A percentile compares a stretch with the other conserved stretches of the same genome.
These are phyloP conservation scores for Panulirus ornatus DNA, from an alignment of 1,140 invertebrate genomes.

Conservation along the genomic window DNA sequence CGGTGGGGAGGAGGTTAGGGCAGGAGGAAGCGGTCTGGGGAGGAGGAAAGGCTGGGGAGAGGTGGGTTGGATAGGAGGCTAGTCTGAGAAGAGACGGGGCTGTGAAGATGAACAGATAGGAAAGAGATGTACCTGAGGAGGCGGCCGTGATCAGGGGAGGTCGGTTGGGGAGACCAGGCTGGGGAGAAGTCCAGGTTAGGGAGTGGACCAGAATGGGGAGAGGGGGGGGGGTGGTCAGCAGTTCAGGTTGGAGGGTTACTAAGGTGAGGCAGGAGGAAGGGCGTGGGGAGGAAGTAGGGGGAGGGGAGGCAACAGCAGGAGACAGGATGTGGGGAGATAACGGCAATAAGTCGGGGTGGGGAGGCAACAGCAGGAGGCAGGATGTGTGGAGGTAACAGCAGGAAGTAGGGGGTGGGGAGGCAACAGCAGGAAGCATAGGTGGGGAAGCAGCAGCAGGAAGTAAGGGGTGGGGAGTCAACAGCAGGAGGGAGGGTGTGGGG, in stretches of 20 bases:
- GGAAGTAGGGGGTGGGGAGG: too few species aligned
- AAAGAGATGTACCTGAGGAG: too few species aligned
- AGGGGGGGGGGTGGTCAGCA: background rate
- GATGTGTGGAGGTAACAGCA: background rate
- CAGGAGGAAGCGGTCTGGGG: background rate
- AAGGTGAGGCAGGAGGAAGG: background rate
- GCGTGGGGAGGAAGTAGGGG: background rate
- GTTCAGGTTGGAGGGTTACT: too few species aligned
- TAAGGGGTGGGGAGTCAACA: background rate
- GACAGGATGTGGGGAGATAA: too few species aligned
- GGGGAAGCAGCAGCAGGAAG: background rate
- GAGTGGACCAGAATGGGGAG: background rate
- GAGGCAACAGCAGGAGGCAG: background rate
- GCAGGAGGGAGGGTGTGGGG: background rate
- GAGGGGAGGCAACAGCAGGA: background rate
- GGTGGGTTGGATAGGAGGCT: background rate
- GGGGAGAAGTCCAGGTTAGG: too few species aligned
- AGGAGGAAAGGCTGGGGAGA: background rate
- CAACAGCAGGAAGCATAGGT: background rate
- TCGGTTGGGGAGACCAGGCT: too few species aligned
- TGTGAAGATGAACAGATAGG: too few species aligned
- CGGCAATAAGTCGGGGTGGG: too few species aligned
- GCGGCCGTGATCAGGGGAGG: too few species aligned
- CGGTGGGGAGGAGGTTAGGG: too few species aligned
- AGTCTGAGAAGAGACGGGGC: too few species aligned